These are phyloP conservation scores for Neodiprion pinetum DNA, from an alignment of 1,140 invertebrate species.

Conservation along the genomic window DNA sequence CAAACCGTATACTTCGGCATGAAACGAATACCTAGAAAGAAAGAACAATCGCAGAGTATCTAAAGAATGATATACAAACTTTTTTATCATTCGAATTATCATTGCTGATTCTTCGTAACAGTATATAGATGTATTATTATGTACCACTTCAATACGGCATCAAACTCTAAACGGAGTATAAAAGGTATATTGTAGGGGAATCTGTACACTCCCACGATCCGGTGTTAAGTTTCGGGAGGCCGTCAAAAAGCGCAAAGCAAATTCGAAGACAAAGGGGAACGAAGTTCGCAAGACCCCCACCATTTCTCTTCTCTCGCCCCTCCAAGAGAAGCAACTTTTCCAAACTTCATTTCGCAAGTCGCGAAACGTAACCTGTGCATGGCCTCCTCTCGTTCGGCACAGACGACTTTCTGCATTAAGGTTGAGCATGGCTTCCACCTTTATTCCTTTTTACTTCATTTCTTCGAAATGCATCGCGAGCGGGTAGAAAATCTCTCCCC, in stretches of 20 bases:
- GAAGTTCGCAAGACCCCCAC: neutral
- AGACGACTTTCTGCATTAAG: neutral
- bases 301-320: neutral
- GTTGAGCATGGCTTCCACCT: neutral
- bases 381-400: neutral
- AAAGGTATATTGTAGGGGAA: neutral
- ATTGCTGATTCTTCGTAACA: too few relatives aligned
- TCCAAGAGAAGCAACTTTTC: neutral
- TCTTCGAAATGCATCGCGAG: neutral
- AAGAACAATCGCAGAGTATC: too few relatives aligned
- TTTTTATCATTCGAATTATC: too few relatives aligned
- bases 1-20: too few relatives aligned
- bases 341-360: neutral
- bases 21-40: too few relatives aligned
- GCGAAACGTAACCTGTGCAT: too few relatives aligned
- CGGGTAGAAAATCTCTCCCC: neutral
- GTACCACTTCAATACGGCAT: too few relatives aligned
- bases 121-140: too few relatives aligned
- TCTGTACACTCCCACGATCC: neutral
- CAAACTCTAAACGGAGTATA: neutral
- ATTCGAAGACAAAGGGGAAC: neutral
- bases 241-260: neutral
- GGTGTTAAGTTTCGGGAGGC: neutral
- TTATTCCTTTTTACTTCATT: neutral
- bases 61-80: too few relatives aligned